Conservation (phyloP, 2,888 invertebrate species). For the Nomada lathburiana region DNA sequence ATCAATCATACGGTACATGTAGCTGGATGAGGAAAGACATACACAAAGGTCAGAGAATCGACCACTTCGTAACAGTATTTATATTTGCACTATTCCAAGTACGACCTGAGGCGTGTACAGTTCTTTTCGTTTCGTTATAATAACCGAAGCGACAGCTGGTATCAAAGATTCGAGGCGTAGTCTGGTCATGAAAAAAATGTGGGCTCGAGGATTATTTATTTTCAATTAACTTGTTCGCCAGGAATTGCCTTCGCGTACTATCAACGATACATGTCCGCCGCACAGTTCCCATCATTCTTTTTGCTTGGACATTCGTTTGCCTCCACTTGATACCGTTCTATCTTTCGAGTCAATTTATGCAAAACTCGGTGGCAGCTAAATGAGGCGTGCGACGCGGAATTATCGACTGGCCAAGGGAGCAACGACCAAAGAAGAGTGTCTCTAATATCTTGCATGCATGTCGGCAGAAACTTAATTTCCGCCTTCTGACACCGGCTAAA, state of each 20-base stretch:
- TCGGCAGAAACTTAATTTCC: slow-evolving; percentile 60
- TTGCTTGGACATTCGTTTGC: neutral
- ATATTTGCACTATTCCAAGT: neutral
- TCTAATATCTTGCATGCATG: slow-evolving; percentile 25
- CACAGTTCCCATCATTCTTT: neutral
- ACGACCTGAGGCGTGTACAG: neutral
- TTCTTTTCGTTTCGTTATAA: neutral
- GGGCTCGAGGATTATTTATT: slow-evolving; percentile 21
- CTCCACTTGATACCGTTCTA: neutral
- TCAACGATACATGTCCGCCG: slow-evolving; percentile 21
- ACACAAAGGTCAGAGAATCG: neutral
- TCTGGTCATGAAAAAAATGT: slow-evolving; percentile 20
- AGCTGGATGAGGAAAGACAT: neutral
- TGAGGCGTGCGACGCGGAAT: slow-evolving; percentile 30
- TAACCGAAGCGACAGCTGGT: neutral
- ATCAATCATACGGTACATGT: too few species aligned
- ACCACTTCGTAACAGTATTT: neutral
- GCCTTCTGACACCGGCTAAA: slow-evolving; percentile 30
- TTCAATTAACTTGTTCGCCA: slow-evolving; percentile 44
- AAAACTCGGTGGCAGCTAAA: slow-evolving; percentile 26
- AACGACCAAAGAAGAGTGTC: slow-evolving; percentile 12
- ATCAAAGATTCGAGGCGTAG: neutral
- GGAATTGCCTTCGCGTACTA: slow-evolving; percentile 21
- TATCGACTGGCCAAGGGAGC: slow-evolving; percentile 25
- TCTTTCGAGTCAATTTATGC: slow-evolving; percentile 44